phyloP scores from a whole-genome alignment of 2,888 invertebrate genomes.

The Caenorhabditis sp. region DNA sequence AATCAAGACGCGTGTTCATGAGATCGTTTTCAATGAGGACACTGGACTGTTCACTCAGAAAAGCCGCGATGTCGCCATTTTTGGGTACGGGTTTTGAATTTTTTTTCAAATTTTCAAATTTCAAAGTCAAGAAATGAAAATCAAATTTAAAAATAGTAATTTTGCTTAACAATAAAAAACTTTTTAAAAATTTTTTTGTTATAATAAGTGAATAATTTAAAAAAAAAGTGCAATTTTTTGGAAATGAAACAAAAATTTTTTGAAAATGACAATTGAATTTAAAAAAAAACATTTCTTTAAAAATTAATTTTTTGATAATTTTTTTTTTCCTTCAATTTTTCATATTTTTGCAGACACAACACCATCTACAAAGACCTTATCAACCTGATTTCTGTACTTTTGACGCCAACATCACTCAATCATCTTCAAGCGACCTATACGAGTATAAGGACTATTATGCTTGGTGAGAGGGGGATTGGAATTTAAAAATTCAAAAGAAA shows the following conservation, averaged over 20 bases:
- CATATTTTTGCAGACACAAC: conserved; percentile 27
- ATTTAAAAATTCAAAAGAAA: too few relatives aligned
- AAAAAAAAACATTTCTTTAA: too few relatives aligned
- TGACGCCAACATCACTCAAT: conserved; percentile 53
- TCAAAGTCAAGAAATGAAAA: not conserved
- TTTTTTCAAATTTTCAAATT: conserved; percentile 7
- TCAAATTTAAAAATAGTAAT: too few relatives aligned
- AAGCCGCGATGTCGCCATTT: conserved; percentile 35
- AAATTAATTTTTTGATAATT: too few relatives aligned
- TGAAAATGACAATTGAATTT: too few relatives aligned
- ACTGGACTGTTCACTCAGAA: conserved; percentile 34
- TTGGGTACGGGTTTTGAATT: too few relatives aligned
- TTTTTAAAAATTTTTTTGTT: too few relatives aligned
- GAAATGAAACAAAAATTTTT: too few relatives aligned
- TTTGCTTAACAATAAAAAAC: too few relatives aligned
- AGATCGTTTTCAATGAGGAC: conserved; percentile 51
- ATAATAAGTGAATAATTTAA: too few relatives aligned
- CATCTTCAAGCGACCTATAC: conserved; percentile 52
- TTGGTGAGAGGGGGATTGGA: conserved; percentile 18
- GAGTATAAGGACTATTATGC: conserved; percentile 40
- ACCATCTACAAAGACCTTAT: conserved; percentile 39
- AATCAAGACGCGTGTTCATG: conserved; percentile 43
- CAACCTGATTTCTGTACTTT: conserved; percentile 42
- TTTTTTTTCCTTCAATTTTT: too few relatives aligned
- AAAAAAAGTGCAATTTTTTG: too few relatives aligned